Conservation (phyloP, 2,113 vertebrate species). For the Bufo bufo region DNA sequence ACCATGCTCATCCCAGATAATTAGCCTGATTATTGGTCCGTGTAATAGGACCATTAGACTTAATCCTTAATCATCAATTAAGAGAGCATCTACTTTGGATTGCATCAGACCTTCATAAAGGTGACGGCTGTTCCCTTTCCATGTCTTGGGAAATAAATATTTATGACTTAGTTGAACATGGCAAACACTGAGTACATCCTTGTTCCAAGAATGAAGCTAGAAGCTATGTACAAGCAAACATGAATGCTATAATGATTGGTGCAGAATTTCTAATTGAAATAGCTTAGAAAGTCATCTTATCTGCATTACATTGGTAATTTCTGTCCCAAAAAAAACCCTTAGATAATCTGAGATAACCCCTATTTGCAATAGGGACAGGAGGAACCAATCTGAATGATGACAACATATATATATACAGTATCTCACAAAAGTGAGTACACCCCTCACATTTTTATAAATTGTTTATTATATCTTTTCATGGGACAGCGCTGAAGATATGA, state of each 20-base stretch:
- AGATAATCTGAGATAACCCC: too few species aligned
- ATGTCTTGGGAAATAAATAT: background rate
- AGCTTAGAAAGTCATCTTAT: background rate
- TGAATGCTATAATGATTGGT: background rate
- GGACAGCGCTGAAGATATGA: too few species aligned
- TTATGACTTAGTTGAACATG: too few species aligned
- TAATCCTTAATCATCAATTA: background rate
- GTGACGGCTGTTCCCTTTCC: background rate
- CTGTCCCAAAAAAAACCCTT: background rate
- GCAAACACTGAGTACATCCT: background rate
- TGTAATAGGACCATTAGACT: too few species aligned
- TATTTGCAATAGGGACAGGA: too few species aligned
- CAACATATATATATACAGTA: too few species aligned
- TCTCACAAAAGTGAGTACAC: too few species aligned
- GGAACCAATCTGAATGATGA: too few species aligned
- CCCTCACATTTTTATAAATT: too few species aligned
- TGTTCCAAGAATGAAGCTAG: background rate
- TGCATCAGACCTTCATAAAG: background rate
- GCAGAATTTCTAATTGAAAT: background rate
- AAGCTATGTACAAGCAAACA: background rate
- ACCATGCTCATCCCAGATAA: too few species aligned
- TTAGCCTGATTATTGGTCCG: too few species aligned
- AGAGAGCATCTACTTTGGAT: background rate
- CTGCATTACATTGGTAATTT: background rate
- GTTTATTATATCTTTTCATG: too few species aligned